Evolutionary conservation across 1,140 invertebrate species (phyloP), one percentile per base, ranked within the genome.

Genomic region (Eubasilissa regina): DNA sequence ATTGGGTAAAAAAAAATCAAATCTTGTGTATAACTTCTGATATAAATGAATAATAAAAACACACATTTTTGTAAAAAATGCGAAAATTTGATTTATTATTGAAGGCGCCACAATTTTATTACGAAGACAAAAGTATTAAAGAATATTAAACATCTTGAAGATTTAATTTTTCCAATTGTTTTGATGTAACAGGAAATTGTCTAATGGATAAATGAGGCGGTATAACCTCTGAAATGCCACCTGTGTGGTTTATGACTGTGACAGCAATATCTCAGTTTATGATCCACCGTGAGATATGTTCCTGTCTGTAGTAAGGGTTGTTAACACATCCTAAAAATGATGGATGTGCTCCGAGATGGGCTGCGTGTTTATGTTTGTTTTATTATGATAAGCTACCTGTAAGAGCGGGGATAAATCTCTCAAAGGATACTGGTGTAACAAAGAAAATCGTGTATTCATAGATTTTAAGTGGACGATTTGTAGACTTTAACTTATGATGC

Each of bases 321-420:
- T 80, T 80, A 80, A 80, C 75, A 80, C 79, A 80, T 80, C 75
- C 66, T 77, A 77, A 75, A 60, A 75, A 73, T 73, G 68, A 73
- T 73, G 68, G 68, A 73, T 73, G 68, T 35, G 12, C 68, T 73
- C 48, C 1, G 12, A 51, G 47, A 19, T 25, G 68, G 68, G 47
- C 21, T 35, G 10, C 53, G 68, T 73, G 68, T 73, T 73, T 73
- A 73, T 55, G 68, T 73, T 73, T 73, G 68, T 73, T 73, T 73
- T 73, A 73, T 73, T 73, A 55, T 17, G 68, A 73, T 73, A 51
- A 47, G 68, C 47, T 73, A 73, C 48, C 68, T 51, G 47, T 73
- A 55, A 35, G 25, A 35, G 6, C 15, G 9, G 47, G 48, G 68
- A 73, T 73, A 43, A 35, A 73, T 73, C 21, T 51, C 43, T 73